Conservation (phyloP, 2,797 vertebrate genomes). For the Podarcis siculus region DNA sequence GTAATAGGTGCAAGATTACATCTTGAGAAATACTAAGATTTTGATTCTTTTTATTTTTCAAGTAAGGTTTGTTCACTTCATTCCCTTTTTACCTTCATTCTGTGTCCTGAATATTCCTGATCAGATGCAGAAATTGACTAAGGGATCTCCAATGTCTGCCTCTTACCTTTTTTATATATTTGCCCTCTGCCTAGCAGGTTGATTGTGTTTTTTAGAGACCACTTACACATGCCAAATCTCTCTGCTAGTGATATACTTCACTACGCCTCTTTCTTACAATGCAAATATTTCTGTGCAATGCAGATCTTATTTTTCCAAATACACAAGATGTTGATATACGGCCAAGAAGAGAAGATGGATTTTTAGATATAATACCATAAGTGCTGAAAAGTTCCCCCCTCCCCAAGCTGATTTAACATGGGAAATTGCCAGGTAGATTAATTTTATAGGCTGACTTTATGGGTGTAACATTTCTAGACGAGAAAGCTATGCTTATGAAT, state of each 20-base stretch:
- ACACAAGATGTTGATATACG: conserved; percentile 52
- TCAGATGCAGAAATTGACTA: conserved; percentile 36
- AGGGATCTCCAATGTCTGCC: conserved; percentile 33
- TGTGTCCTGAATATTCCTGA: background rate
- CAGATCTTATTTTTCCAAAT: conserved; percentile 52
- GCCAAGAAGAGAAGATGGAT: conserved; percentile 57
- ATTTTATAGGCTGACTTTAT: conserved; percentile 74
- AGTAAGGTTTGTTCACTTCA: conserved; percentile 4
- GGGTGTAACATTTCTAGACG: conserved; percentile 72
- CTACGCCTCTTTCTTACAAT: conserved; percentile 66
- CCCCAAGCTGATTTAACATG: conserved; percentile 70
- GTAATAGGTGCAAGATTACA: too few relatives aligned
- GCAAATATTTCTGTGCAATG: conserved; percentile 68
- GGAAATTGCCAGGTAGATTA: conserved; percentile 72
- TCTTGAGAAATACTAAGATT: conserved; percentile 5
- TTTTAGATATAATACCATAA: conserved; percentile 63
- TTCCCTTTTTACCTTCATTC: conserved; percentile 29
- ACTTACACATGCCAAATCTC: conserved; percentile 44
- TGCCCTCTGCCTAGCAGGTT: conserved; percentile 36
- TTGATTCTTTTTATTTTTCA: background rate
- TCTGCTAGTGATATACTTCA: conserved; percentile 41
- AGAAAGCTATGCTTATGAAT: conserved; percentile 69
- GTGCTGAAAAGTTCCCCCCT: conserved; percentile 58
- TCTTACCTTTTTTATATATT: conserved; percentile 9
- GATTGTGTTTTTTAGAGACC: conserved; percentile 55